Evolutionary conservation across 2,113 vertebrate genomes (phyloP), one percentile per base, ranked within the genome.

Genomic region (Mustela nigripes): DNA sequence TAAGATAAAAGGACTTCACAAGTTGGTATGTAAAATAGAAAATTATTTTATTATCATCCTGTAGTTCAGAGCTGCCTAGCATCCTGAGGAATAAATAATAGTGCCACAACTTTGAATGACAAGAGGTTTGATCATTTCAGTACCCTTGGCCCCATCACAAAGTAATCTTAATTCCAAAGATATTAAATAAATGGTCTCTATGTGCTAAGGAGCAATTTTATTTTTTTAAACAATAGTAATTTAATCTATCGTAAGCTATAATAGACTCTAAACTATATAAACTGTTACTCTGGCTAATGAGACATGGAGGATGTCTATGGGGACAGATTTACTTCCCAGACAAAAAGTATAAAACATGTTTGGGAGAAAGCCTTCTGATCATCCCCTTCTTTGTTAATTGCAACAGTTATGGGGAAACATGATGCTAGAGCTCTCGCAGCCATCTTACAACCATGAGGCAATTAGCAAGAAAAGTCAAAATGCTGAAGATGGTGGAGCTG

Each of bases 21-120:
- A 82, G 89, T 50, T 94, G 62, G 26, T 22, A 74, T 50, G 69
- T 53, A 86, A 91, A 95, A 85, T 87, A 78, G 19, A 85, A 96
- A 71, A 56, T 42, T 73, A 42, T 78, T 95, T 89, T 91, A 91
- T 82, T 62, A 45, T 60, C 16, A 82, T 81, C 78, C 19, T 71
- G 26, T 81, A 45, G 48, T 94, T 92, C 11, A 85, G 45, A 87
- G 53, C 87, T 39, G 21, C 7, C 39, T 62, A 80, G 21, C 69
- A 48, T 80, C 48, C 28, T 8, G n/a, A 79, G 84, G 53, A 56
- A 79, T 42, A 90, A 84, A 50, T 6, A 18, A 74, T 22, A 67
- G 48, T 45, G n/a, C 15, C 36, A 81, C 24, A 50, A 73, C 33
- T 79, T 73, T 83, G 60, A 89, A 62, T 62, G n/a, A 73, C 78